Base-by-base conservation (phyloP, 2,888 invertebrate species). In the Bursaphelenchus okinawaensis region DNA sequence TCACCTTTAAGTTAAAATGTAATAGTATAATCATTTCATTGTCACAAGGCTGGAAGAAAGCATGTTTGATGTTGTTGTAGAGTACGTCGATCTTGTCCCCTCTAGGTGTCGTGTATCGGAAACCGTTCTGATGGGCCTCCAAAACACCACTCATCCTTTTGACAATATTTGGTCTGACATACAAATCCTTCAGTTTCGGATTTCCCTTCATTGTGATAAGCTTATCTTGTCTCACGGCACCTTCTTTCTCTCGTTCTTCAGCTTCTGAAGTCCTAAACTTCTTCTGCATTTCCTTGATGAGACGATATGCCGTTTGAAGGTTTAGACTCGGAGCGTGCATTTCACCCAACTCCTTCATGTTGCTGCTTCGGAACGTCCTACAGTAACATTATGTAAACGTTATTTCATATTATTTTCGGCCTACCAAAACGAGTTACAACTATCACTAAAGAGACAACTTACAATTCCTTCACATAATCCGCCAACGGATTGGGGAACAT, bases 41-140 rank as follows among this genome's bases (percentile, higher is more conserved):
- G 83, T 99, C 96, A 82, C 96, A 96, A 0, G 86, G 86, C 68
- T 81, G 78, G 86, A 96, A 99, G 87, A 98, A 93, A 8, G 98
- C 95, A 83, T 96, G 93, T 84, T 95, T 94, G 75, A 99, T 96
- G 85, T 98, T 99, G 86, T 98, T 98, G 85, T 96, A 98, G 61
- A 98, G 86, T 78, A 98, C 96, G 82, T 98, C 98, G 7, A 99
- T 95, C 87, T 98, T 98, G 83, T 99, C 98, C 6, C 98, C 98
- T 78, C 96, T 88, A n/a, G 98, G 92, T 0, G 96, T 96, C 0
- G 95, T 96, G 83, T 96, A 99, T 40, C 95, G 83, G 81, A 87
- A 87, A 84, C 96, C 96, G 82, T 98, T 98, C 0, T 89, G 88
- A 81, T 98, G 98, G 0, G 98, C 92, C 84, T 99, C 96, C 68